Base-by-base conservation (phyloP, 2,888 invertebrate genomes). In the Hesperia comma region DNA sequence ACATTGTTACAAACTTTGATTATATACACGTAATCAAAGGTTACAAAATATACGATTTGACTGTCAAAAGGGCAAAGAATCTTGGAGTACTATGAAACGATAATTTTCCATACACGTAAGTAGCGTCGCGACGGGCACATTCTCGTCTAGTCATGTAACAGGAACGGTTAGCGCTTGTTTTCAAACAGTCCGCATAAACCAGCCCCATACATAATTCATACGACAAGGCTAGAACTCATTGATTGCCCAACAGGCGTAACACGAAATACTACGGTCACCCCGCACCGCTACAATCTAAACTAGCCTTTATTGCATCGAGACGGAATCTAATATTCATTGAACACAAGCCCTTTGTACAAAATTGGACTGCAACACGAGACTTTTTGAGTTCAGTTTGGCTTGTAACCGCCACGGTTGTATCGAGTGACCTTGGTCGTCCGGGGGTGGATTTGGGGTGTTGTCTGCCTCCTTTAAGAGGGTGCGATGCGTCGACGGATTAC, bases 381-480 rank as follows among this genome's bases (percentile, higher is more conserved):
- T n/a, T 17, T 43, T 61, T 55, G 46, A 49, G 61, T 67, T 67
- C 17, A 61, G n/a, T 67, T 67, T 67, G 15, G 67, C 55, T 51
- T 19, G 61, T 19, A 63, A 62, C 66, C 10, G 37, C 37, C 33
- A 15, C 15, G n/a, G 63, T 68, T 57, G 72, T 77, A 79, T 83
- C 79, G 83, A 82, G 75, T 78, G 91, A 91, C 91, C 91, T 90
- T 92, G 89, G 81, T 77, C 78, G 83, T 78, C 75, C 67, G 73
- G 77, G 83, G 86, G 85, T 81, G 79, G 83, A 75, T 73, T 70
- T 64, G 72, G 80, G 84, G 83, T 79, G 82, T 74, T 75, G 88
- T 86, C 86, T 87, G 81, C 75, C 78, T 73, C 71, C 63, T 62
- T 53, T 70, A 71, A 67, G 68, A 74, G 81, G 81, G 79, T 74